phyloP scores from a whole-genome alignment of 2,888 invertebrate genomes.

The Onchidella celtica region DNA sequence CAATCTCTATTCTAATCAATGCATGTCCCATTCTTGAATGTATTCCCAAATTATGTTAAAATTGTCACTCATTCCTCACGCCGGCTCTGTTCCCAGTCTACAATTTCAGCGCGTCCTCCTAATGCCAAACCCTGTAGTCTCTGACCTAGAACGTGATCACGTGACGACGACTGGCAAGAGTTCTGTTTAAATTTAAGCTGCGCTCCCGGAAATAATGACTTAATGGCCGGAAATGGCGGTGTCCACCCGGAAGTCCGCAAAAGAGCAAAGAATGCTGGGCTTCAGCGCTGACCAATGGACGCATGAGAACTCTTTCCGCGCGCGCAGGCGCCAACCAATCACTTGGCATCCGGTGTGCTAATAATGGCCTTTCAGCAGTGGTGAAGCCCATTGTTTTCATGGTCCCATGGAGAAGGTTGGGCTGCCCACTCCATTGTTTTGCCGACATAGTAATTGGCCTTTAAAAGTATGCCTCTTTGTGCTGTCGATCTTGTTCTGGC shows the following conservation, averaged over 20 bases:
- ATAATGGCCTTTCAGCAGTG: background rate
- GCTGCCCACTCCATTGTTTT: background rate
- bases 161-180: background rate
- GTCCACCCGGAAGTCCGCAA: background rate
- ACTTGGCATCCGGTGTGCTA: background rate
- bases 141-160: too few species aligned
- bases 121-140: too few species aligned
- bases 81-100: too few species aligned
- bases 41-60: too few species aligned
- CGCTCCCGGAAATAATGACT: constrained; percentile 10
- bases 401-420: background rate
- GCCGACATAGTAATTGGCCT: background rate
- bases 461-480: too few species aligned
- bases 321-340: background rate
- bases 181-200: background rate
- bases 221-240: constrained; percentile 10
- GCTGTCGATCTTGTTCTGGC: background rate
- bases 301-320: background rate
- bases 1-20: too few species aligned
- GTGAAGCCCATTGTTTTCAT: background rate
- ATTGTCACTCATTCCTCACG: too few species aligned
- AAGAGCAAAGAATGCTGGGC: background rate
- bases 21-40: too few species aligned
- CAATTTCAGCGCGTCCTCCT: too few species aligned
- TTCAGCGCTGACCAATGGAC: background rate